Percentiles rank a stretch among this genome's conserved stretches.
Evolutionary conservation across 2,888 invertebrate species (phyloP).

Genomic region (Andrena hattorfiana): DNA sequence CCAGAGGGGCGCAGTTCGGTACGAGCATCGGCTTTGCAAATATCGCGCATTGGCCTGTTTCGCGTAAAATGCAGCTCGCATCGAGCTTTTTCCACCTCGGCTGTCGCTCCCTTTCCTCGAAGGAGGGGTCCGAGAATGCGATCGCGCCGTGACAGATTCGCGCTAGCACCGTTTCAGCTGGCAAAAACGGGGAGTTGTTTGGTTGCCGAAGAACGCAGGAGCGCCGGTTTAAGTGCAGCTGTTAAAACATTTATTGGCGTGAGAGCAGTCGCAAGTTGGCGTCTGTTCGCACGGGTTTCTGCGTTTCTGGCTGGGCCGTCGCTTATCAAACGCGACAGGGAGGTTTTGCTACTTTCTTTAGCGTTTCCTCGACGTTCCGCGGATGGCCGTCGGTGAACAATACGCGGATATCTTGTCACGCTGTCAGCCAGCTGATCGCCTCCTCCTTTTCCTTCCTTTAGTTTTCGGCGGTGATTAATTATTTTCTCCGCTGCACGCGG

Average conservation of each 20-base stretch:
- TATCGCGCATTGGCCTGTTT: slow-evolving; percentile 44
- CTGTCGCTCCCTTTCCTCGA: slow-evolving; percentile 64
- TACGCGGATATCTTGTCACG: background rate
- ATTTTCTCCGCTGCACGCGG: background rate
- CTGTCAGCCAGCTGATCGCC: background rate
- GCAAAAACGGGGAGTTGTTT: slow-evolving; percentile 53
- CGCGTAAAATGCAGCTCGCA: slow-evolving; percentile 44
- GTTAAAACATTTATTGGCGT: slow-evolving; percentile 66
- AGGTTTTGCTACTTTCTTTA: slow-evolving; percentile 14
- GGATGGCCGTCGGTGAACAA: background rate
- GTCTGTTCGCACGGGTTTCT: slow-evolving; percentile 13
- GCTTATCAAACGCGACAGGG: slow-evolving; percentile 25
- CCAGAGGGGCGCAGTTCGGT: background rate
- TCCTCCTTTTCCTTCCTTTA: background rate
- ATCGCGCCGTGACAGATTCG: slow-evolving; percentile 61
- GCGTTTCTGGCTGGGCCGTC: background rate
- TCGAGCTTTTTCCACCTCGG: slow-evolving; percentile 46
- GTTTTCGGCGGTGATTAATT: slow-evolving; percentile 43
- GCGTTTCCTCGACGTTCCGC: background rate
- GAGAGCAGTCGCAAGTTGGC: slow-evolving; percentile 37
- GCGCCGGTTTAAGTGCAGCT: slow-evolving; percentile 41
- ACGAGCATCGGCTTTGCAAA: slow-evolving; percentile 67
- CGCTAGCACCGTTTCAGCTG: slow-evolving; percentile 67
- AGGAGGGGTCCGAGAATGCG: slow-evolving; percentile 61
- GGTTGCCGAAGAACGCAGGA: background rate